A percentile compares a stretch with the other conserved stretches of the same genome.
These are phyloP conservation scores for Pygoscelis adeliae DNA, from an alignment of 2,113 vertebrate species.

Conservation along the genomic window DNA sequence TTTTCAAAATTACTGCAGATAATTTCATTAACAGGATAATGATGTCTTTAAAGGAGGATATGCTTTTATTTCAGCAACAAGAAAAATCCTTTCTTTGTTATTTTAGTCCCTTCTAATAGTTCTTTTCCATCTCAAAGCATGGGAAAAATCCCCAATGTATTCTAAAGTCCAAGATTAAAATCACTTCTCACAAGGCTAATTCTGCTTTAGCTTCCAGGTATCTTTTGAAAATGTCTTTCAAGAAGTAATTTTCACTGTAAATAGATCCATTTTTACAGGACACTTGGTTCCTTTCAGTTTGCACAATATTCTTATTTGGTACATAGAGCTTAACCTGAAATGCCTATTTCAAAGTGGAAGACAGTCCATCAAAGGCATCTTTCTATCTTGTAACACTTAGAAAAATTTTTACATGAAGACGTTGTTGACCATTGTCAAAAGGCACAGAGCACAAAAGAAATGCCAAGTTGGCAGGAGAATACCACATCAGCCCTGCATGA, in stretches of 20 bases:
- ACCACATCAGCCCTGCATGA: neutral
- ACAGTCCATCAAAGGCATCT: neutral
- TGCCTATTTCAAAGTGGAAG: neutral
- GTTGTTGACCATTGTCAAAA: neutral
- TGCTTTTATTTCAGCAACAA: neutral
- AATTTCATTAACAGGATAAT: slow-evolving; percentile 12
- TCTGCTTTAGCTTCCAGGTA: neutral
- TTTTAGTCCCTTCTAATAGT: neutral
- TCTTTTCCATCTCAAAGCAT: neutral
- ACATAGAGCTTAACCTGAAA: neutral
- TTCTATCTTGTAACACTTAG: neutral
- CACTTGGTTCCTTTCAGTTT: neutral
- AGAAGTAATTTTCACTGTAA: neutral
- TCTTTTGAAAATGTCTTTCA: neutral
- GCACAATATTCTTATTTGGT: neutral
- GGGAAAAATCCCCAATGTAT: neutral
- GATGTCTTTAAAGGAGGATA: neutral
- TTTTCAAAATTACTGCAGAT: neutral
- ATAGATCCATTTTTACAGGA: neutral
- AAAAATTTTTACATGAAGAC: neutral
- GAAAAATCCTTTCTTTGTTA: neutral
- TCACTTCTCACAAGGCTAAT: slow-evolving; percentile 3
- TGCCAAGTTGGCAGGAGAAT: neutral
- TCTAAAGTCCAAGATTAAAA: slow-evolving; percentile 10
- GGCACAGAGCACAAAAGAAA: neutral